Base-by-base conservation (phyloP, 2,113 vertebrate species). In the Leptocoma aspasia region DNA sequence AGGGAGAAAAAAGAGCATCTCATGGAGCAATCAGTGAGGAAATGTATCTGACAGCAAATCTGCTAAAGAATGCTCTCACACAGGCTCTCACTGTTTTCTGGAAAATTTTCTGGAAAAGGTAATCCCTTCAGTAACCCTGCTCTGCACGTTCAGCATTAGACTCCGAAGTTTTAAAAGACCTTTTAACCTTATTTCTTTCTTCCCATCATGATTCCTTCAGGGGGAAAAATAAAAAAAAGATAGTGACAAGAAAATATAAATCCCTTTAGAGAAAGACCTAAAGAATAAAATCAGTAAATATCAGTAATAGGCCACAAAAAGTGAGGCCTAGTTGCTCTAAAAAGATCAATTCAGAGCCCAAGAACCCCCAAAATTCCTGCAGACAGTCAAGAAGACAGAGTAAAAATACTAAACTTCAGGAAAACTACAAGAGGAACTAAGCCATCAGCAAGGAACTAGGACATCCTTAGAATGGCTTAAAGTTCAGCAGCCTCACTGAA, bases 401-500 rank as follows among this genome's bases (percentile, higher is more conserved):
- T 14, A 22, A 72, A 95, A 68, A 86, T 64, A 78, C 21, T 31
- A 49, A 68, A 80, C 23, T 89, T 78, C 31, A 71, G 19, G 27
- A n/a, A 89, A 94, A 65, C 35, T 31, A 44, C 69, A 84, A 49
- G 69, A 92, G 7, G 35, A 82, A 73, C 52, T 52, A 84, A 83
- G 37, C 41, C 45, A 83, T 69, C 59, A 65, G 31, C 3, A 35
- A 86, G 17, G 44, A 95, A 63, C 53, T 60, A 63, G 91, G 42
- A 68, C 63, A 63, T 24, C 39, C 61, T 82, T 79, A 52, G 54
- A 70, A 13, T 21, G 31, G 52, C 86, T 94, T 39, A 44, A 93
- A 92, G 80, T 91, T 93, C 71, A 86, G 68, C 71, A 61, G 28
- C 6, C 61, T 72, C 63, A 87, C 63, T 77, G 69, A 94, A 86